These are phyloP conservation scores for Tricholauxania praeusta DNA, from an alignment of 2,888 invertebrate species.

Conservation along the genomic window DNA sequence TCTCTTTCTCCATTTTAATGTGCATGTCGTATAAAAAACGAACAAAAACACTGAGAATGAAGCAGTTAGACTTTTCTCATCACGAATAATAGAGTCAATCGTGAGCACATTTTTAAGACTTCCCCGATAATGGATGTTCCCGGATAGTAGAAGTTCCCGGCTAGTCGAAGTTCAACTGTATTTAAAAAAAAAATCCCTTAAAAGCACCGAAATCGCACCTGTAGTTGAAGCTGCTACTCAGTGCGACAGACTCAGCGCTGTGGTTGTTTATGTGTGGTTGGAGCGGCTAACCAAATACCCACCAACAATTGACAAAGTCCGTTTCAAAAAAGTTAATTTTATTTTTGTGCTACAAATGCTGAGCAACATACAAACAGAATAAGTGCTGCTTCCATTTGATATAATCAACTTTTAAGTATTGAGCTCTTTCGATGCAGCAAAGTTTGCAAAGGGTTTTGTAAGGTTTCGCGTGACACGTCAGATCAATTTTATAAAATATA, in stretches of 20 bases:
- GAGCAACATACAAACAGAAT: constrained; percentile 28
- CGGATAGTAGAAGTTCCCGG: too few relatives aligned
- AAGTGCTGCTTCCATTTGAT: constrained; percentile 14
- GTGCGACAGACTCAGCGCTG: not conserved
- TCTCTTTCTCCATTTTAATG: too few relatives aligned
- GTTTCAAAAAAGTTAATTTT: too few relatives aligned
- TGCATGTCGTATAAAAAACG: too few relatives aligned
- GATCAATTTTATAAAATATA: constrained; percentile 36
- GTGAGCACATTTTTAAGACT: too few relatives aligned
- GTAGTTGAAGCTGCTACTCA: constrained; percentile 21
- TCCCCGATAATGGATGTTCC: too few relatives aligned
- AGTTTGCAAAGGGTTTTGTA: constrained; percentile 4
- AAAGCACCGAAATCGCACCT: not conserved
- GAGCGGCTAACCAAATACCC: not conserved
- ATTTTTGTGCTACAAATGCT: constrained; percentile 36
- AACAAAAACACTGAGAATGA: too few relatives aligned
- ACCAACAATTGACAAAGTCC: not conserved
- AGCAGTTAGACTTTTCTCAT: too few relatives aligned
- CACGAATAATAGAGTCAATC: too few relatives aligned
- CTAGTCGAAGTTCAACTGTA: too few relatives aligned
- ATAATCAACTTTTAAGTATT: not conserved
- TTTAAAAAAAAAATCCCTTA: constrained; percentile 27
- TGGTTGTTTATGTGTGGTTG: constrained; percentile 31
- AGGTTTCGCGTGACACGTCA: constrained; percentile 34
- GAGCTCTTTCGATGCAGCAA: constrained; percentile 27